Evolutionary conservation across 2,888 invertebrate genomes (phyloP), one percentile per base, ranked within the genome.

Genomic region (Penaeus monodon): DNA sequence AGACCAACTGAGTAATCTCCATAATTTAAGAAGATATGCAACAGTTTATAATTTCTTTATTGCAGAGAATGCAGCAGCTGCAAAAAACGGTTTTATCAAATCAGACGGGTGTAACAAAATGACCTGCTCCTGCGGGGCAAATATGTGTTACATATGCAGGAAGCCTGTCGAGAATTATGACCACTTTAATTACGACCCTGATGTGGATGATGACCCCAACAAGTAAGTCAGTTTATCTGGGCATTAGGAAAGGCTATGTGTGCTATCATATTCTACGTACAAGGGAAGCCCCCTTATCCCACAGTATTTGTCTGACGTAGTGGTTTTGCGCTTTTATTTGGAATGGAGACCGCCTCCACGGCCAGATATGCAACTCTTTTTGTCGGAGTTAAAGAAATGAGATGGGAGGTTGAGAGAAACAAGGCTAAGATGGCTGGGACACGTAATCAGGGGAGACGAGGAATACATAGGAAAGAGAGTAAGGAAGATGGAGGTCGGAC

Each of bases 251-350:
- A 44, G 88, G 90, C 76, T 49, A 81, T 84, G 17, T 77, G 84
- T 74, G 81, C 91, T 22, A 90, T 91, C 76, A 89, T 86, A 2
- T 70, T 89, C n/a, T 90, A 90, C 63, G 91, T 91, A 17, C 85
- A 85, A n/a, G 74, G 70, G 20, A 89, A 88, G 38, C 91, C 90
- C 1, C 81, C 84, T 44, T 90, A 90, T 73, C 91, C 91, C n/a
- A 90, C 90, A 77, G 81, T 12, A 57, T 57, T 57, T 57, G 57
- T 4, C 17, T 57, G 17, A 57, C 10, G 57, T 17, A 8, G 10
- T 44, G 8, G 10, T 44, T 44, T 10, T 44, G 44, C 44, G 44
- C 44, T 44, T 44, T 1, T 44, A 8, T 44, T 44, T 10, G 10
- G 44, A 44, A 10, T 44, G 44, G 10, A 38, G 33, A 38, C 33